These are phyloP conservation scores for Telmatochromis sp. DNA, from an alignment of 2,113 vertebrate species.

Conservation along the genomic window DNA sequence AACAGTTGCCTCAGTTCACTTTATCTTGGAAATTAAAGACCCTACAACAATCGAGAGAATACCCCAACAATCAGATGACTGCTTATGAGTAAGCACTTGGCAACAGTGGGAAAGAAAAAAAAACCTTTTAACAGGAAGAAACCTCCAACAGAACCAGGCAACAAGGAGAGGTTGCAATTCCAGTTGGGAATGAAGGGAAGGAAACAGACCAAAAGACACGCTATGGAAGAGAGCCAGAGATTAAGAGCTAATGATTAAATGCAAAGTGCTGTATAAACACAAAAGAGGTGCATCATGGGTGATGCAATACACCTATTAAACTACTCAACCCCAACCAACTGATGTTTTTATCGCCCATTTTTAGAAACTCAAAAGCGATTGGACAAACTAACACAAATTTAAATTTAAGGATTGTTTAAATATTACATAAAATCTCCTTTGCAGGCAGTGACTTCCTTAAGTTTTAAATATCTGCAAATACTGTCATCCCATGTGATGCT, in stretches of 20 bases:
- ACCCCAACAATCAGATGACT: background rate
- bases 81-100: background rate
- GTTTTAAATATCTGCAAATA: background rate
- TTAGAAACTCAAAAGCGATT: background rate
- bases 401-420: background rate
- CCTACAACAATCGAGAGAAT: background rate
- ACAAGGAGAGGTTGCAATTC: background rate
- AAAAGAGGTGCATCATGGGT: background rate
- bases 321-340: background rate
- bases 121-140: accelerated
- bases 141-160: background rate
- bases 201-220: background rate
- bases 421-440: background rate
- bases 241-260: background rate
- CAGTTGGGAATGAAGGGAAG: background rate
- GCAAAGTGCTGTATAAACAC: background rate
- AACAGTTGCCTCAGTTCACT: background rate
- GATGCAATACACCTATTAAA: background rate
- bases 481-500: background rate
- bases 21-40: background rate
- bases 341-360: background rate
- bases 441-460: background rate
- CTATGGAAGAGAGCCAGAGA: background rate
- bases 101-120: background rate
- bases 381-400: background rate